These are phyloP conservation scores for Anolis sagrei DNA, from an alignment of 2,113 vertebrate species.

Conservation along the genomic window DNA sequence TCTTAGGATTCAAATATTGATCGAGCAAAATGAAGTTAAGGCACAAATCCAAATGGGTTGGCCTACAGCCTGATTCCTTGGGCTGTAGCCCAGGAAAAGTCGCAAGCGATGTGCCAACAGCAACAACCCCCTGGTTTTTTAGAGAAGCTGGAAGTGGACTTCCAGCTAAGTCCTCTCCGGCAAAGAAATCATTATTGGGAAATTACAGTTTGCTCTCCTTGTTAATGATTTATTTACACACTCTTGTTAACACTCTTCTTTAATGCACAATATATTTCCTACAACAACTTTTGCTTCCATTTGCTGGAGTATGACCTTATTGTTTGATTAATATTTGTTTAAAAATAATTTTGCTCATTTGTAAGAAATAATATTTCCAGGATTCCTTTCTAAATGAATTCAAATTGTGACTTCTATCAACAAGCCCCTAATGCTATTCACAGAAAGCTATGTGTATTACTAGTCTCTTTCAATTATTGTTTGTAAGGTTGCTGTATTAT, in stretches of 20 bases:
- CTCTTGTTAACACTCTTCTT: neutral
- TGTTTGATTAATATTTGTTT: neutral
- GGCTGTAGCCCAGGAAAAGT: constrained; percentile 9
- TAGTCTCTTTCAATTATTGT: too few relatives aligned
- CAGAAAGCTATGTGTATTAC: too few relatives aligned
- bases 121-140: neutral
- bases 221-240: neutral
- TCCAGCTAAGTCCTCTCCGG: neutral
- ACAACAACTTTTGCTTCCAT: neutral
- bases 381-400: too few relatives aligned
- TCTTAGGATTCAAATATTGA: constrained; percentile 37
- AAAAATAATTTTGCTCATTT: too few relatives aligned
- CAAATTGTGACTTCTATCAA: too few relatives aligned
- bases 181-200: neutral
- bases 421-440: too few relatives aligned
- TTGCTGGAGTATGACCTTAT: neutral
- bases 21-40: constrained; percentile 16
- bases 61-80: neutral
- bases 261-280: neutral
- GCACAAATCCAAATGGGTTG: neutral
- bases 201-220: neutral
- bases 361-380: too few relatives aligned
- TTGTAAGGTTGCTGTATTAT: too few relatives aligned
- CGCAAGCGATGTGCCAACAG: neutral
- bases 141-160: neutral